These are phyloP conservation scores for Syndactyla subalaris DNA, from an alignment of 2,797 vertebrate species.

Conservation along the genomic window DNA sequence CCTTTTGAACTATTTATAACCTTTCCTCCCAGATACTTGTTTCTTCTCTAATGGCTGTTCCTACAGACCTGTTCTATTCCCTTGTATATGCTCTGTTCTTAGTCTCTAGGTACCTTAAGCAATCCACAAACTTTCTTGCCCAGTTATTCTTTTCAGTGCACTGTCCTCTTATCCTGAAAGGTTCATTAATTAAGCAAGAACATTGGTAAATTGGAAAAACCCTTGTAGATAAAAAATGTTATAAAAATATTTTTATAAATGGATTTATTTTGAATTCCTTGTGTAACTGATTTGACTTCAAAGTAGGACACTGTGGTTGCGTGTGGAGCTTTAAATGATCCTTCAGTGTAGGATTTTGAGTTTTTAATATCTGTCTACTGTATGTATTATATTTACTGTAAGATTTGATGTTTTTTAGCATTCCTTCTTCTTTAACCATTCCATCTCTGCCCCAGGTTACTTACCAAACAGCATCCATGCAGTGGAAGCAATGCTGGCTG, in stretches of 20 bases:
- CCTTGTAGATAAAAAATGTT: neutral
- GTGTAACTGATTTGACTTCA: neutral
- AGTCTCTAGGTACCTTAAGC: neutral
- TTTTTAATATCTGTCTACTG: neutral
- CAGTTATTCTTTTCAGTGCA: neutral
- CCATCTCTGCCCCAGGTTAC: slow-evolving; percentile 81
- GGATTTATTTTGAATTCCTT: neutral
- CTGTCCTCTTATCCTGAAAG: neutral
- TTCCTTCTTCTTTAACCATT: neutral
- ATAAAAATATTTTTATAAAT: neutral
- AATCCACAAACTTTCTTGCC: neutral
- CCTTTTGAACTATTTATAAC: neutral
- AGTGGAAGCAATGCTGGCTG: slow-evolving; percentile 92
- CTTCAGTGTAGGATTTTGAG: neutral
- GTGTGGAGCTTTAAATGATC: neutral
- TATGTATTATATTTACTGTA: neutral
- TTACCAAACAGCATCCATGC: slow-evolving; percentile 90
- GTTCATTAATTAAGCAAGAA: neutral
- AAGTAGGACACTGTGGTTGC: fast-evolving
- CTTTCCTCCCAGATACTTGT: neutral
- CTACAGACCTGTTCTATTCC: neutral
- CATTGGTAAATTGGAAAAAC: neutral
- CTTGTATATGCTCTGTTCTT: neutral
- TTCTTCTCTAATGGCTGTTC: neutral
- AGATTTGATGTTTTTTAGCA: neutral